phyloP scores from a whole-genome alignment of 2,797 vertebrate species.

The Brachyalestes nurse region DNA sequence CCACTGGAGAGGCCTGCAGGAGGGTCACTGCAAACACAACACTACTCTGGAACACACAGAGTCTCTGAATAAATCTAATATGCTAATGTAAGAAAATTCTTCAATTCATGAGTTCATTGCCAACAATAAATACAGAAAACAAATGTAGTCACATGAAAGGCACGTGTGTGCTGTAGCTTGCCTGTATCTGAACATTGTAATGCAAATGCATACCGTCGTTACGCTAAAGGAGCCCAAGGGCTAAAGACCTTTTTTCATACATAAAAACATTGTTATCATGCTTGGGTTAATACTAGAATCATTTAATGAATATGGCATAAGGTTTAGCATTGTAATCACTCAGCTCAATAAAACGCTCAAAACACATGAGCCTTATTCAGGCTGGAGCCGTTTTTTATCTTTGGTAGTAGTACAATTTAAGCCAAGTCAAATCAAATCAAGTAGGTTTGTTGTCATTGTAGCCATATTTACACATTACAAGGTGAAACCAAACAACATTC shows the following conservation, averaged over 20 bases:
- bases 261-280: not conserved
- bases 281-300: not conserved
- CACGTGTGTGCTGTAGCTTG: not conserved
- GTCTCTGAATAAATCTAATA: not conserved
- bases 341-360: not conserved
- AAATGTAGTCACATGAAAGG: not conserved
- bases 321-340: not conserved
- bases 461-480: too few relatives aligned
- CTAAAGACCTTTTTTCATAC: not conserved
- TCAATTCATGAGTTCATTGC: not conserved
- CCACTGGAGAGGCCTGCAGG: slow-evolving; percentile 13
- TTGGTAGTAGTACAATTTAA: not conserved
- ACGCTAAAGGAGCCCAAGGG: not conserved
- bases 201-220: slow-evolving; percentile 1
- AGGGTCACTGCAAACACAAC: slow-evolving; percentile 15
- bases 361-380: too few relatives aligned
- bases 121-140: slow-evolving; percentile 16
- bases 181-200: not conserved
- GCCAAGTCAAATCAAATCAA: not conserved
- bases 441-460: too few relatives aligned
- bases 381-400: not conserved
- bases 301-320: not conserved
- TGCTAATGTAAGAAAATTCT: not conserved
- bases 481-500: too few relatives aligned
- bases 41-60: not conserved